phyloP scores from a whole-genome alignment of 2,797 vertebrate genomes.

The Bovichtus diacanthus region DNA sequence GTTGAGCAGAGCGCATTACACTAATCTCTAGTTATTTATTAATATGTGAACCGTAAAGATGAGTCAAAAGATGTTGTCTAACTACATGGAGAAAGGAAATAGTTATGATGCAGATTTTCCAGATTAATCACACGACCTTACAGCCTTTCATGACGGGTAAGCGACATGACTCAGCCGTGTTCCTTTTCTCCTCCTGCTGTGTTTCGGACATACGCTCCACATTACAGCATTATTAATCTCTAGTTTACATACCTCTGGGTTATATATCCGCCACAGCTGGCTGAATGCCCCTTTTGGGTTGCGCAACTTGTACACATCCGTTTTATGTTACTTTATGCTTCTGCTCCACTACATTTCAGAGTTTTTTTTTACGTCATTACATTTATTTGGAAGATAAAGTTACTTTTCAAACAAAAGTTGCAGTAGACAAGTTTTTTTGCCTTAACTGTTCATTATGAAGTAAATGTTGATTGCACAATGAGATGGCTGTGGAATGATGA shows the following conservation, averaged over 20 bases:
- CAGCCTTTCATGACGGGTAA: background rate
- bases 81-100: background rate
- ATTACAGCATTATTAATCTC: slow-evolving; percentile 27
- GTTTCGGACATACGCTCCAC: background rate
- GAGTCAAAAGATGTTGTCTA: background rate
- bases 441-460: no score
- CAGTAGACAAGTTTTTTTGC: no score
- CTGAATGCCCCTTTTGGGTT: background rate
- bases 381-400: no score
- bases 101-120: slow-evolving; percentile 6
- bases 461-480: no score
- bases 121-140: background rate
- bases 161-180: background rate
- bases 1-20: background rate
- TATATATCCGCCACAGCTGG: slow-evolving; percentile 18
- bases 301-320: slow-evolving; percentile 2
- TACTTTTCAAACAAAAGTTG: no score
- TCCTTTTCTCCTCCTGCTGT: background rate
- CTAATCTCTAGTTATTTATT: slow-evolving; percentile 21
- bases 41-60: background rate
- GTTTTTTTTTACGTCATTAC: no score
- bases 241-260: slow-evolving; percentile 16
- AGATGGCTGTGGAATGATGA: no score
- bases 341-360: no score
- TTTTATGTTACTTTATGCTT: background rate